Base-by-base conservation (phyloP, 1,140 invertebrate genomes). In the Platorchestia sp. region DNA sequence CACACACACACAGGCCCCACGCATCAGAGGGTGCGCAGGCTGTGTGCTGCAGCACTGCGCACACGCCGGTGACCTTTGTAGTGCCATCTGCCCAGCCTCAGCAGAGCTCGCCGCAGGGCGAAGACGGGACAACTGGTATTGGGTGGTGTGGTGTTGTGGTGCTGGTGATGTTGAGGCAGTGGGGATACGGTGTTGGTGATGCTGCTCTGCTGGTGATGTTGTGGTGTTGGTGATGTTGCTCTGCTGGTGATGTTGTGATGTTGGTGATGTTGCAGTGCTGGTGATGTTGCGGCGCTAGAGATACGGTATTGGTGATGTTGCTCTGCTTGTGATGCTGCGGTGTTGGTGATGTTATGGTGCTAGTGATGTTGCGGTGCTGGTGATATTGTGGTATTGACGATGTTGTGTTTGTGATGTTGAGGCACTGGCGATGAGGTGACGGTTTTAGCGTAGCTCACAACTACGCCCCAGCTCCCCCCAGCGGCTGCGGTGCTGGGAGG, bases 51-150 rank as follows among this genome's bases (percentile, higher is more conserved):
- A 22, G 10, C 3, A 3, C 7, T 51, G 41, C 42, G 89, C 36
- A 42, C 89, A 91, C 89, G 43, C 89, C 36, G 42, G 89, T 91
- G 89, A 91, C 89, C 89, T 91, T 91, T 91, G 89, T 41, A 91
- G 89, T 91, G 89, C 89, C 89, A 91, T 91, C 89, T 91, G 89
- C 89, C 89, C 10, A 91, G 89, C 36, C 89, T 91, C 6, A 41
- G 89, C 89, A 43, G 86, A 5, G 7, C 16, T 41, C 89, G 89
- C 89, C 89, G 41, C 89, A 36, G 89, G 89, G 89, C 89, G 89
- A 91, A 91, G 89, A 91, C 45, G 45, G 91, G 44, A 93, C 91
- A 93, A 40, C 44, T 45, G 91, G 45, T 44, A 47, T 93, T 47
- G 87, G 10, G 41, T 42, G 87, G 3, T 89, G 87, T 45, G 91